These are phyloP conservation scores for Eupristina koningsbergeri DNA, from an alignment of 1,140 invertebrate genomes.

Conservation along the genomic window DNA sequence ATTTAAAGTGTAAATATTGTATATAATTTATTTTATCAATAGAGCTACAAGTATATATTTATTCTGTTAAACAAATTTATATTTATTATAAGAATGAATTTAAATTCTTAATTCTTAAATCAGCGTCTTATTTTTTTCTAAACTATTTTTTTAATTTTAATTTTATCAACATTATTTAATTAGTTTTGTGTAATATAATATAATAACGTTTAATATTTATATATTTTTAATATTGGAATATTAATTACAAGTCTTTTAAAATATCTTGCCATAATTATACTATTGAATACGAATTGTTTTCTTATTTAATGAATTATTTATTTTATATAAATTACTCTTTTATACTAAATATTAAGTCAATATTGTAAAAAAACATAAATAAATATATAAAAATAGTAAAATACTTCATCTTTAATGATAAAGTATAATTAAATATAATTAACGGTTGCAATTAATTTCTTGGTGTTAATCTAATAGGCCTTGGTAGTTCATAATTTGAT, in stretches of 20 bases:
- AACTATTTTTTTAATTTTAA: too few relatives aligned
- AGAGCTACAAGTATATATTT: neutral
- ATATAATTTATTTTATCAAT: neutral
- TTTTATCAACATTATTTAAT: too few relatives aligned
- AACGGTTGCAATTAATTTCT: conserved; percentile 15
- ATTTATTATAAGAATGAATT: neutral
- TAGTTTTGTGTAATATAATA: too few relatives aligned
- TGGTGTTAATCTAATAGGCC: neutral
- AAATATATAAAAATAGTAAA: conserved; percentile 6
- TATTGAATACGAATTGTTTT: neutral
- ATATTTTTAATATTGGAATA: neutral
- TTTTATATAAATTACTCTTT: neutral
- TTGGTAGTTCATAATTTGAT: conserved; percentile 10
- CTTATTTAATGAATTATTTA: neutral
- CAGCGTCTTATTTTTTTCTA: too few relatives aligned
- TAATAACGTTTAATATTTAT: neutral
- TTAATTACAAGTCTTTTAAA: neutral
- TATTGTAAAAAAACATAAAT: neutral
- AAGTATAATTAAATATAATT: neutral
- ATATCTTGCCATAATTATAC: neutral
- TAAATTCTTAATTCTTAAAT: too few relatives aligned
- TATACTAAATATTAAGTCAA: neutral
- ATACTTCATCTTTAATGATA: neutral
- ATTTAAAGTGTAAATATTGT: neutral
- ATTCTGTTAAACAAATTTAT: neutral